These are phyloP conservation scores for Montifringilla adamsi DNA, from an alignment of 2,113 vertebrate species.

Conservation along the genomic window DNA sequence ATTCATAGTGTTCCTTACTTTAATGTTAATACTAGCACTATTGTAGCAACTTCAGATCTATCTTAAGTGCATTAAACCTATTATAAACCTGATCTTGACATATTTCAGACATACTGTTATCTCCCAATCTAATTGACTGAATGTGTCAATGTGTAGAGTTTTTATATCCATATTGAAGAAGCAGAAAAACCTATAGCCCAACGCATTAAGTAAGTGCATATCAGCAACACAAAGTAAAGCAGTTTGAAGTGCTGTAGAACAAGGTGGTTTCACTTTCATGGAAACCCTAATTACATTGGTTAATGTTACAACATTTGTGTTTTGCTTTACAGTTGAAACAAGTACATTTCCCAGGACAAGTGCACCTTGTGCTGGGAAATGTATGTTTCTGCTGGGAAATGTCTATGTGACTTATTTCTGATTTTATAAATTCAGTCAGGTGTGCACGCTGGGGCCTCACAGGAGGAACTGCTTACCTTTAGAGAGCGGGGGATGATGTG, in stretches of 20 bases:
- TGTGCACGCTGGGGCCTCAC: not conserved
- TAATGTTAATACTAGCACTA: not conserved
- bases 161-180: not conserved
- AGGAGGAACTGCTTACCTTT: not conserved
- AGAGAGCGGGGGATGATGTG: not conserved
- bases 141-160: not conserved
- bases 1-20: not conserved
- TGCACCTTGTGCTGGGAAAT: not conserved
- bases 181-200: not conserved
- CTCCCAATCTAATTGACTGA: not conserved
- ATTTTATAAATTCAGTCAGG: not conserved
- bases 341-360: not conserved
- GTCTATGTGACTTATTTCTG: not conserved
- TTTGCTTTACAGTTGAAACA: not conserved
- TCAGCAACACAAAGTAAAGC: not conserved
- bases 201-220: not conserved
- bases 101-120: not conserved
- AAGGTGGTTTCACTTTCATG: not conserved
- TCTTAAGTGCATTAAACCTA: constrained; percentile 3
- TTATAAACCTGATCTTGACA: not conserved
- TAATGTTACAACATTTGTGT: not conserved
- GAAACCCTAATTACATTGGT: not conserved
- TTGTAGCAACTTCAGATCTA: not conserved
- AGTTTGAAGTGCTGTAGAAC: not conserved
- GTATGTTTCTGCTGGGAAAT: too few species aligned